Evolutionary conservation across 1,140 invertebrate species (phyloP), one percentile per base, ranked within the genome.

Genomic region (Trichonephila clavata): DNA sequence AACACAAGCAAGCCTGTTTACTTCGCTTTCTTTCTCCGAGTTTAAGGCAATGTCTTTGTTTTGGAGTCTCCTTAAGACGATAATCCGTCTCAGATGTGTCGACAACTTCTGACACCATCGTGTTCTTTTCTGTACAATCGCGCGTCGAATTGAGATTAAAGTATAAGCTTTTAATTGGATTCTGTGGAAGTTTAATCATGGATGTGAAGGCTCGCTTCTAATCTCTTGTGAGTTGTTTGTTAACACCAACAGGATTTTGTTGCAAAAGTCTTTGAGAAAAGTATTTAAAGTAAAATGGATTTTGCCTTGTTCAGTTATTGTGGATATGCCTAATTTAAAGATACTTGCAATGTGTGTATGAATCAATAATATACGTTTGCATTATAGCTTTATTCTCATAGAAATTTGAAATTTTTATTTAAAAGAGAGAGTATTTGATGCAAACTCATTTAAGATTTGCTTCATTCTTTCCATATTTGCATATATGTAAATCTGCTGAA

Each of bases 101-200:
- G 43, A 57, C 50, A 83, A 83, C 81, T 59, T 57, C n/a, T 83
- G 81, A 57, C 81, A 83, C 39, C 20, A 21, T 16, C 39, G 57
- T 59, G 81, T 83, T 59, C 27, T 10, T 50, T 59, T 83, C 50
- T 77, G 20, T 57, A 20, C 50, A 32, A 32, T 77, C 24, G 18
- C 14, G 27, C 71, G 24, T 18, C 27, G 71, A 77, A 27, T 32
- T 77, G 32, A 32, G 71, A 77, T 81, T 81, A 81, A 39, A 50
- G 65, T 68, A 43, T 83, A 83, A 83, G 43, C 81, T 27, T 50
- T 83, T 83, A 83, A 83, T 83, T 83, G 81, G 81, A 83, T 83
- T 83, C 21, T 57, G 8, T 16, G 81, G 81, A 83, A 83, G 43
- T 83, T 83, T 50, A 43, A n/a, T n/a, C 43, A 50, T 14, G 50